Base-by-base conservation (phyloP, 2,888 invertebrate genomes). In the Timema cristinae region DNA sequence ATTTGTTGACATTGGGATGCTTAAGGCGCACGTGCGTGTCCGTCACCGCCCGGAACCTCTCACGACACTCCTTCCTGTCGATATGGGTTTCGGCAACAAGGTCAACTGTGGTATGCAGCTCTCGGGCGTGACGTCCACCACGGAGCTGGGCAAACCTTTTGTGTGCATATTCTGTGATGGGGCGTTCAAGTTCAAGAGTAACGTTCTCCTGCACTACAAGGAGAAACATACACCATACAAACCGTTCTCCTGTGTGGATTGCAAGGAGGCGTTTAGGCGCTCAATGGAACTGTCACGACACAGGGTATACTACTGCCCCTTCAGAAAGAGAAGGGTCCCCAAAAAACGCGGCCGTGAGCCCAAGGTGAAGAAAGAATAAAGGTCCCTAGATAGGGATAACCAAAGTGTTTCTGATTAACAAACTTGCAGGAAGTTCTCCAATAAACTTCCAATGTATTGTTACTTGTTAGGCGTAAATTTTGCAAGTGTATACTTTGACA, bases 161-260 rank as follows among this genome's bases (percentile, higher is more conserved):
- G 75, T 74, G 10, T 77, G 77, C 69, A 74, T 77, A 32, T 77
- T 76, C 68, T 77, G 77, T 66, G 75, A 76, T 52, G 75, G 75
- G 9, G 73, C 76, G 9, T 77, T 76, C 69, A 76, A 76, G 70
- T 73, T 76, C 48, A 75, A 76, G 71, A 77, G 76, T 68, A 77
- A 77, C 16, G 71, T 77, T 8, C 72, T 74, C 68, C 74, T 75
- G n/a, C 77, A 77, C 66, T 77, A 75, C 59, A 74, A 76, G 61
- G 77, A 77, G 56, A 75, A 77, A 51, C 77, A 77, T 66, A 77
- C 77, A 50, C 76, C 77, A 6, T 71, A 77, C 72, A 77, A 77
- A 56, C 77, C 77, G 32, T 77, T 76, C 70, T 73, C 76, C 69
- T 77, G 77, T 72, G 67, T 74, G 13, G 76, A 77, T 70, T 77